Evolutionary conservation across 2,888 invertebrate genomes (phyloP).

Genomic region (Oeneis ivallda): DNA sequence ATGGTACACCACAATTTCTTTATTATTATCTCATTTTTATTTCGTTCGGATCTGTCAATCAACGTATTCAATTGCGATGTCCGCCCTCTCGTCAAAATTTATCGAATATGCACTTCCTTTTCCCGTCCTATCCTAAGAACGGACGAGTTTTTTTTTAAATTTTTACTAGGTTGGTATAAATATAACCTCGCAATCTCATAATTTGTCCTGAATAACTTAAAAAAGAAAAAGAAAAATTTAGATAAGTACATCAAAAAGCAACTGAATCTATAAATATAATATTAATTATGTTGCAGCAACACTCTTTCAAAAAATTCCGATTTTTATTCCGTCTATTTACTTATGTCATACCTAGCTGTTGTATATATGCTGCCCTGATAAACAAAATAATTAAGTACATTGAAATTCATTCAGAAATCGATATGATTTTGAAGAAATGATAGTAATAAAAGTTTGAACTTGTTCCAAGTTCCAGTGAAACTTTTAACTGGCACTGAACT

Average conservation of each 20-base stretch:
- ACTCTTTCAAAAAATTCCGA: no score
- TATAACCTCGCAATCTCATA: not conserved
- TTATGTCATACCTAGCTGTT: no score
- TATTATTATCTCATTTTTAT: constrained; percentile 37
- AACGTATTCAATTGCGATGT: constrained; percentile 58
- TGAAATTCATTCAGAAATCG: no score
- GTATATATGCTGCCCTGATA: no score
- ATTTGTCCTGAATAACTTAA: no score
- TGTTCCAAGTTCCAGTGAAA: constrained; percentile 14
- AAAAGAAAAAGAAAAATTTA: no score
- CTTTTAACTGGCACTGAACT: constrained; percentile 17
- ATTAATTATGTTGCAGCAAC: no score
- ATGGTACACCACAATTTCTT: constrained; percentile 35
- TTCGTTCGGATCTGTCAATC: constrained; percentile 62
- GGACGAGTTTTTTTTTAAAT: constrained; percentile 18
- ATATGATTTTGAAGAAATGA: not conserved
- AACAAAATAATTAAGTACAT: no score
- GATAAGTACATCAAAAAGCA: no score
- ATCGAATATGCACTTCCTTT: constrained; percentile 41
- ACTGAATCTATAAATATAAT: no score
- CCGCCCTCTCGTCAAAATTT: constrained; percentile 61
- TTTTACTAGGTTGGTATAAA: constrained; percentile 1
- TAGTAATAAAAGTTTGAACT: constrained; percentile 3
- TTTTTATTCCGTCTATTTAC: no score
- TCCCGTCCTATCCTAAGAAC: constrained; percentile 35